Conservation (phyloP, 2,113 vertebrate species). For the Pardalotus punctatus region DNA sequence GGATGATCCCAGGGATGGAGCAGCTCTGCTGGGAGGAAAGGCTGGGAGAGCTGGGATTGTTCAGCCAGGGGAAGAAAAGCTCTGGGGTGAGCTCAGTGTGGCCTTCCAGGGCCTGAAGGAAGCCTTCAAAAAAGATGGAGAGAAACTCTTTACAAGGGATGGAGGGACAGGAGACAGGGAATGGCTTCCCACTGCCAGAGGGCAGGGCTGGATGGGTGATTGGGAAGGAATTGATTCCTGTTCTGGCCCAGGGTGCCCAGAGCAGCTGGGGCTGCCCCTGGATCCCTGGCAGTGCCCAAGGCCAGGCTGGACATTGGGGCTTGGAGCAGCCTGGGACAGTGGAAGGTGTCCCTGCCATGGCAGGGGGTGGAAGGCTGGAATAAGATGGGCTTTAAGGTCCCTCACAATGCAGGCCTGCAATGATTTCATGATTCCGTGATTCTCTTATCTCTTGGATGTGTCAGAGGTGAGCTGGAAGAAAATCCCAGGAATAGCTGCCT, state of each 20-base stretch:
- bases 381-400: too few relatives aligned
- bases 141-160: background rate
- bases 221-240: background rate
- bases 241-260: background rate
- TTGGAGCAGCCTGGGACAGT: background rate
- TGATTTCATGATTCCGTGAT: background rate
- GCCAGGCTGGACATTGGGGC: background rate
- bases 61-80: background rate
- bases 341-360: background rate
- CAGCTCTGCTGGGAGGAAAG: background rate
- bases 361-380: background rate
- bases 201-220: background rate
- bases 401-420: too few relatives aligned
- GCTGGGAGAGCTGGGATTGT: background rate
- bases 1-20: background rate
- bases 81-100: background rate
- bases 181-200: background rate
- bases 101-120: background rate
- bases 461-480: background rate
- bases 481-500: background rate
- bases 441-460: background rate
- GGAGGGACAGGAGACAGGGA: background rate
- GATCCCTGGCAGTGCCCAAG: background rate
- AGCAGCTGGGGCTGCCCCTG: background rate
- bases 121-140: background rate